Evolutionary conservation across 2,797 vertebrate species (phyloP), one percentile per base, ranked within the genome.

Genomic region (Columba guinea): DNA sequence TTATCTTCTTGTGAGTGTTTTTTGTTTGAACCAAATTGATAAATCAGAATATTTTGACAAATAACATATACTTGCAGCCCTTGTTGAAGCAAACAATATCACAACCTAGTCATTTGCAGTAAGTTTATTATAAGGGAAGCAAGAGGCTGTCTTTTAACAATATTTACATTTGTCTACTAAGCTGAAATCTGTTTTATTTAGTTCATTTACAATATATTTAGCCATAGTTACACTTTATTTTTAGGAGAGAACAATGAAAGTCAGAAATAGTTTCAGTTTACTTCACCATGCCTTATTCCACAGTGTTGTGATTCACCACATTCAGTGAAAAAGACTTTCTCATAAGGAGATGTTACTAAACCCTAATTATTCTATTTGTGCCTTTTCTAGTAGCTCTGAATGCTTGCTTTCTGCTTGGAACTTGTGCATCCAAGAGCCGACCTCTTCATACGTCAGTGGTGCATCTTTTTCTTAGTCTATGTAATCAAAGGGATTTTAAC

Each of bases 131-230:
- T 80, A 95, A 90, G 89, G 76, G 82, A 94, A 94, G 90, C 51
- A 95, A 95, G 81, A 95, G 44, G 48, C 90, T 90, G 88, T 90
- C 85, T 94, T 95, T 95, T 88, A 95, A 96, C 87, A 96, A 96
- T 97, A 96, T 96, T 97, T 97, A 95, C 89, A 87, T 96, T 95
- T 94, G 70, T 89, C 96, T 95, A 68, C 84, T 90, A 87, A 94
- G 68, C 68, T 89, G 78, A 96, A 95, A 94, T 95, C 92, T 92
- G 86, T 91, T 92, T 94, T 94, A 93, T 95, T 95, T 95, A 94
- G 93, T 94, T 90, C 89, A 94, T 94, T 93, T 96, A 87, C 70
- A 88, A 88, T 94, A 93, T 94, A 95, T 95, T 96, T 97, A 96
- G 90, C 89, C 91, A 84, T 94, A 96, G 93, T 82, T 96, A 91